Evolutionary conservation across 1,140 invertebrate species (phyloP).

Genomic region (Euura saliciscinereae): DNA sequence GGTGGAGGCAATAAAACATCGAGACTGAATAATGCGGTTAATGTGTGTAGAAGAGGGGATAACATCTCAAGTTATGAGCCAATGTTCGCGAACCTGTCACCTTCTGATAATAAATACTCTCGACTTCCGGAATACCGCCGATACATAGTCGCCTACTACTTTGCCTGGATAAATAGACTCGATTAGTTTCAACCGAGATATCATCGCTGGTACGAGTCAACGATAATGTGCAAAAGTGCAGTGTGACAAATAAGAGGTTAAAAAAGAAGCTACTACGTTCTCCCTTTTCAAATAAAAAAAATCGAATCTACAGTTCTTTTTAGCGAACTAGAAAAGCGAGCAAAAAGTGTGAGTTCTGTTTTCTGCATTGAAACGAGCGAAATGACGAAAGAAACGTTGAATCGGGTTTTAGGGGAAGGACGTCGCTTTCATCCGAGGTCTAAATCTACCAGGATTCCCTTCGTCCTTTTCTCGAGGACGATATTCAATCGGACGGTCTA

Average conservation of each 20-base stretch:
- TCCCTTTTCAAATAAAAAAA: too few species aligned
- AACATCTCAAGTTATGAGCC: background rate
- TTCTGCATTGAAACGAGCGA: too few species aligned
- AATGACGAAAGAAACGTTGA: too few species aligned
- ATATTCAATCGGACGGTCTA: background rate
- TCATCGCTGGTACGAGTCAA: background rate
- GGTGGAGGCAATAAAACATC: background rate
- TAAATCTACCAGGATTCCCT: background rate
- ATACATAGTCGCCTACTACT: background rate
- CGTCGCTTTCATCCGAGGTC: background rate
- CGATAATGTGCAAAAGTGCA: too few species aligned
- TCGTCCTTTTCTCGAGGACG: background rate
- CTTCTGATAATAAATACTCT: slow-evolving; percentile 1
- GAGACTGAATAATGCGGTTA: background rate
- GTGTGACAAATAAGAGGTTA: too few species aligned
- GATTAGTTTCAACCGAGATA: background rate
- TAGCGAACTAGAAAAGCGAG: too few species aligned
- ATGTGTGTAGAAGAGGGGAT: background rate
- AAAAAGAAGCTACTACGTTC: too few species aligned
- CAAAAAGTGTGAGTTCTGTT: too few species aligned
- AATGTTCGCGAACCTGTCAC: background rate
- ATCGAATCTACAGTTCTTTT: too few species aligned
- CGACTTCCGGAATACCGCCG: background rate
- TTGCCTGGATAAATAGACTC: slow-evolving; percentile 1
- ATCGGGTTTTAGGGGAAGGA: background rate